Evolutionary conservation across 1,140 invertebrate species (phyloP), one percentile per base, ranked within the genome.

Genomic region (Cataglyphis hispanica): DNA sequence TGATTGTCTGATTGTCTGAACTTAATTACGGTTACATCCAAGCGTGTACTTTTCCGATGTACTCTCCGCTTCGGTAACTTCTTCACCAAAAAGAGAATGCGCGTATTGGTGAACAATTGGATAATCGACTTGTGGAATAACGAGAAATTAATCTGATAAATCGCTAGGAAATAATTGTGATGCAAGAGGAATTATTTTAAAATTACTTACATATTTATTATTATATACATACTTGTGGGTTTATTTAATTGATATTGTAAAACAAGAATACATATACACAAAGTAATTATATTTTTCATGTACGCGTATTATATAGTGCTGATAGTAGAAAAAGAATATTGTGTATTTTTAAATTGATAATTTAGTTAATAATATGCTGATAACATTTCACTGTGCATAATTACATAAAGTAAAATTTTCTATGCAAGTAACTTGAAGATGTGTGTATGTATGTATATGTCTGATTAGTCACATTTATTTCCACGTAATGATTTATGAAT

Each of bases 401-500:
- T 81, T 58, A 81, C 60, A 66, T 19, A 61, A 60, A 72, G 25
- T 27, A 8, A 58, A 72, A 31, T 46, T 72, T 61, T 60, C 25
- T 40, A 13, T 16, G 25, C 27, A 34, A 46, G 67, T 56, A 34
- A 74, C 46, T 81, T 31, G 34, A 13, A 25, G 37, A 66, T 50
- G 10, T 11, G 40, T 53, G 34, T 31, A 2, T 31, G 31, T 31
- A 2, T 31, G 31, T 31, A 3, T 31, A 2, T 43, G 40, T 53
- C 22, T 63, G 61, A 72, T 84, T 72, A 84, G 53, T 16, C 13
- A 50, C 43, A 58, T 64, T 50, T 85, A 88, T 85, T 88, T 88
- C 86, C 56, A 74, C n/a, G 25, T 46, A 50, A 61, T 87, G 87
- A 87, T 88, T 72, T 87, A 88, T 67, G 70, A 88, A 88, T 83